Evolutionary conservation across 2,113 vertebrate species (phyloP), one percentile per base, ranked within the genome.

Genomic region (Actenoides lindsayi): DNA sequence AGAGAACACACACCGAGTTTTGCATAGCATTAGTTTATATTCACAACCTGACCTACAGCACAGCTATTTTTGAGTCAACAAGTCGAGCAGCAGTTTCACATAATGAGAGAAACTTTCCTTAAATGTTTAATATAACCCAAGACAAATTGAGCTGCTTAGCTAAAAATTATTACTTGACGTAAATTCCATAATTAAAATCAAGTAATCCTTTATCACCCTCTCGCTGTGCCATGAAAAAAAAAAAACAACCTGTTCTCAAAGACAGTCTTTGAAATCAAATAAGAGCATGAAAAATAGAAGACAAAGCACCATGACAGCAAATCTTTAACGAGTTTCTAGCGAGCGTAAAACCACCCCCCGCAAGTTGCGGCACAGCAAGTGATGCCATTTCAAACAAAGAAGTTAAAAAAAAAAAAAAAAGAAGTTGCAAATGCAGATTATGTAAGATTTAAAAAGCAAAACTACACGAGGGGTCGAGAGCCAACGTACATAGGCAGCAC

Each of bases 21-120:
- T 96, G 81, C 94, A 95, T 89, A 82, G 65, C 1, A 1, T 89
- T 83, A 33, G 62, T 89, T 94, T 95, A 91, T 82, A 91, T 79
- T 94, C 91, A 73, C 65, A 80, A 51, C 78, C 65, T 84, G 70
- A 82, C 89, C 76, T 89, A 65, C 23, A 87, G 87, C 67, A 76
- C 41, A 62, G 91, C 95, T 94, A 94, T 95, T 95, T 96, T 83
- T 92, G 78, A 89, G 76, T 39, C 93, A 93, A 94, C 96, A 96
- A 87, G 94, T 75, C 21, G 21, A 91, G 80, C 31, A 68, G 67
- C 23, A 82, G 81, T 76, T 94, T 94, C 94, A 87, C 41, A 71
- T 80, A 67, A 83, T 19, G 86, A 92, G 81, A 80, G 77, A 94
- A 94, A 91, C 83, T 68, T 89, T 69, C 90, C 83, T 91, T 87